Percentiles rank a stretch among this genome's conserved stretches.
phyloP scores from a whole-genome alignment of 2,888 invertebrate species.

The Atrina japonica region DNA sequence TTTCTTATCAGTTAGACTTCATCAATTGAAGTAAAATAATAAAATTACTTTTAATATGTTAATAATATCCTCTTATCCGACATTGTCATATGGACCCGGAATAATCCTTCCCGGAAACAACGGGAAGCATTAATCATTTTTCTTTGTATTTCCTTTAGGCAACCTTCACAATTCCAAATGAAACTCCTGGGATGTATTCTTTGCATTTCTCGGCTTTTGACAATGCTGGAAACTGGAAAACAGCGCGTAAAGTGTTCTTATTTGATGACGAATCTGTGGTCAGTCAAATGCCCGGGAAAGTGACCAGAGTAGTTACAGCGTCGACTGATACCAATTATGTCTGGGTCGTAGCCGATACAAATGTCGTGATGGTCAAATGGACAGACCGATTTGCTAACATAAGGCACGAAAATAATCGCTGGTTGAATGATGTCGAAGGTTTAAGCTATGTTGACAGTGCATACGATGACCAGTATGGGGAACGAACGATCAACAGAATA shows the following conservation, averaged over 20 bases:
- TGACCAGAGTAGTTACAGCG: conserved; percentile 21
- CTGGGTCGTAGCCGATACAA: conserved; percentile 36
- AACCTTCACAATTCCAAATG: conserved; percentile 22
- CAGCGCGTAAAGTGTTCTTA: conserved; percentile 24
- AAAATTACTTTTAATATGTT: no score
- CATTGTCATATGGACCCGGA: no score
- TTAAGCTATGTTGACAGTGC: not conserved
- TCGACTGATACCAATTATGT: conserved; percentile 31
- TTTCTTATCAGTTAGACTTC: no score
- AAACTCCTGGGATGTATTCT: conserved; percentile 33
- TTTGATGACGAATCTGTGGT: conserved; percentile 37
- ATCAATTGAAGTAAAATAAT: no score
- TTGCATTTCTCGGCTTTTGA: conserved; percentile 32
- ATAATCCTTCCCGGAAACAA: no score
- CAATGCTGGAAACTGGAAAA: conserved; percentile 39
- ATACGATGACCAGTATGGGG: conserved; percentile 38
- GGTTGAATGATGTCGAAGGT: conserved; percentile 27
- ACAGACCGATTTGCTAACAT: conserved; percentile 21
- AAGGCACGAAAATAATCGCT: conserved; percentile 17
- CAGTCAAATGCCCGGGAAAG: not conserved
- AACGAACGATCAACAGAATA: conserved; percentile 22
- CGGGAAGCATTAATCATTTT: not conserved
- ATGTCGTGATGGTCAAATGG: conserved; percentile 20
- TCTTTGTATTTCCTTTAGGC: conserved; percentile 10
- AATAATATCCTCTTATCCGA: no score